Percentiles rank a stretch among this genome's conserved stretches.
These are phyloP conservation scores for Tethea ocularis DNA, from an alignment of 2,888 invertebrate genomes.

Conservation along the genomic window DNA sequence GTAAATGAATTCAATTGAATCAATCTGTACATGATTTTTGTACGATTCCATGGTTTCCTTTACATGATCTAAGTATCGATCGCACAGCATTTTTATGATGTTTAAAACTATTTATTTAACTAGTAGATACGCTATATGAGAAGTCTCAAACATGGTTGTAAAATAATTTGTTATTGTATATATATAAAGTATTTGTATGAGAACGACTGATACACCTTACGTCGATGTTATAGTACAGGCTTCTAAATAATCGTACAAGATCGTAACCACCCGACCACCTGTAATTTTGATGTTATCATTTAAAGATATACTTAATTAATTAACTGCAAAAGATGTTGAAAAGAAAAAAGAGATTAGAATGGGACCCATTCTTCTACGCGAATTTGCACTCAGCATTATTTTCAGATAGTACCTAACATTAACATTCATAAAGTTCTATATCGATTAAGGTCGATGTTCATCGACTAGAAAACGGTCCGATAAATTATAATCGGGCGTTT, in stretches of 20 bases:
- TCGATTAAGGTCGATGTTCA: too few relatives aligned
- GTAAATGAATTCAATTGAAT: neutral
- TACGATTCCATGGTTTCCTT: neutral
- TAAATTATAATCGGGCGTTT: too few relatives aligned
- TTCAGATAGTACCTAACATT: too few relatives aligned
- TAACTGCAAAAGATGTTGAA: neutral
- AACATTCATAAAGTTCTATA: too few relatives aligned
- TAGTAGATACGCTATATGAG: constrained; percentile 45
- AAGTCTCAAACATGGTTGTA: constrained; percentile 59
- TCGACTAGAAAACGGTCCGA: too few relatives aligned
- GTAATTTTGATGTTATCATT: neutral
- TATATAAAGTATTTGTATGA: constrained; percentile 56
- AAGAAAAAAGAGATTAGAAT: neutral
- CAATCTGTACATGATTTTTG: neutral
- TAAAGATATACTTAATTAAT: too few relatives aligned
- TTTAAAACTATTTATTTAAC: constrained; percentile 27
- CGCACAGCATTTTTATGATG: neutral
- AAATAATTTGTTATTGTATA: constrained; percentile 63
- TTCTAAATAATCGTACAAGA: constrained; percentile 1
- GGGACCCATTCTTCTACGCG: too few relatives aligned
- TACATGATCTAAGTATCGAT: constrained; percentile 2
- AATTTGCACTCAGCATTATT: too few relatives aligned
- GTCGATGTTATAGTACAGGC: constrained; percentile 30
- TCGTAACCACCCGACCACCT: neutral
- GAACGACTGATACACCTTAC: constrained; percentile 61